Percentiles rank a stretch among this genome's conserved stretches.
These are phyloP conservation scores for Aporophyla nigra DNA, from an alignment of 2,888 invertebrate genomes.

Conservation along the genomic window DNA sequence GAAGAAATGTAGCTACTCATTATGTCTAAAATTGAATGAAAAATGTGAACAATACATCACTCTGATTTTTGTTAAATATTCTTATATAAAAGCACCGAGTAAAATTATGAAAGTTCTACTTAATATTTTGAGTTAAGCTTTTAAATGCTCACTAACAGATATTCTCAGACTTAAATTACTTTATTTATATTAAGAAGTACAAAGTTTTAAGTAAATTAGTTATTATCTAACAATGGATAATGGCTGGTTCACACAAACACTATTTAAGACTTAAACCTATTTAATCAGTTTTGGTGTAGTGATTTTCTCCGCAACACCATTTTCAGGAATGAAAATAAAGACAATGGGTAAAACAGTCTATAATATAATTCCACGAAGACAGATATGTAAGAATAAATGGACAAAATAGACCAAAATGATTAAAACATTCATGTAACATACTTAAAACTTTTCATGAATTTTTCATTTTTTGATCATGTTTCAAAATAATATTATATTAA, in stretches of 20 bases:
- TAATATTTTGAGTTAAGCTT: background rate
- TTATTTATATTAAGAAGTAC: background rate
- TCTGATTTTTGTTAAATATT: background rate
- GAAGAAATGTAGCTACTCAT: too few species aligned
- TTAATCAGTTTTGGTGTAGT: background rate
- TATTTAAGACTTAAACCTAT: background rate
- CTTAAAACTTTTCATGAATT: too few species aligned
- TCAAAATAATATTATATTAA: too few species aligned
- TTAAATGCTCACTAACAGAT: background rate
- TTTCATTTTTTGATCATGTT: too few species aligned
- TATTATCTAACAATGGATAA: background rate
- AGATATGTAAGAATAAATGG: too few species aligned
- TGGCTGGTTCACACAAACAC: background rate
- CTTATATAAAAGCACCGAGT: background rate
- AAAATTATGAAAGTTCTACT: background rate
- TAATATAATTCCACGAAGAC: too few species aligned
- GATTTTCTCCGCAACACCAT: background rate
- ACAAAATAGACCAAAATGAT: too few species aligned
- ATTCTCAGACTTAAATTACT: background rate
- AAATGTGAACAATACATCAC: background rate
- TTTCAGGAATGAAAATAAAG: background rate
- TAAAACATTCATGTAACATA: too few species aligned
- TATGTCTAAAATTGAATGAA: background rate
- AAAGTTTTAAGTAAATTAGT: background rate
- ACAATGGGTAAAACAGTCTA: too few species aligned